Percentiles rank a stretch among this genome's conserved stretches.
Evolutionary conservation across 2,113 vertebrate genomes (phyloP).

Genomic region (Zootoca vivipara): DNA sequence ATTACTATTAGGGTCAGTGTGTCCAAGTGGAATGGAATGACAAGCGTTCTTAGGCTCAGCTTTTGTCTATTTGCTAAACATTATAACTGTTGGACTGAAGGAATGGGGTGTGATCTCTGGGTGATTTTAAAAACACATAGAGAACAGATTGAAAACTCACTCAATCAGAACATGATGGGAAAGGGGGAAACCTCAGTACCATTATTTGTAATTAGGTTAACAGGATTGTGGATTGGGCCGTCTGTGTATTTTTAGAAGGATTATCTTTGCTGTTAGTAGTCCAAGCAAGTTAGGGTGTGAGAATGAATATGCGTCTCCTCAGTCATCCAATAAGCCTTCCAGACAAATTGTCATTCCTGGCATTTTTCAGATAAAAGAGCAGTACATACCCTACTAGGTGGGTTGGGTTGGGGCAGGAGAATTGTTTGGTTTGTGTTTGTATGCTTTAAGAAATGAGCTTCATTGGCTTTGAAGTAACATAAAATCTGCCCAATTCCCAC

Average conservation of each 20-base stretch:
- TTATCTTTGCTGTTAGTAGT: neutral
- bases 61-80: neutral
- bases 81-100: neutral
- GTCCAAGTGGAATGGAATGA: neutral
- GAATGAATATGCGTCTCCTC: neutral
- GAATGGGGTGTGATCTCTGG: neutral
- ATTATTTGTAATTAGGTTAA: neutral
- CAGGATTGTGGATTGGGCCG: neutral
- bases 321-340: neutral
- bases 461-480: neutral
- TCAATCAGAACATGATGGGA: no score
- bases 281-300: neutral
- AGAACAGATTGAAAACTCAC: neutral
- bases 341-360: neutral
- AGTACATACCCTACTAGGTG: neutral
- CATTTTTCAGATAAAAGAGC: slow-evolving; percentile 1
- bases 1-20: neutral
- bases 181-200: neutral
- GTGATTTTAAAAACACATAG: neutral
- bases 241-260: slow-evolving; percentile 3
- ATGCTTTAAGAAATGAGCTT: neutral
- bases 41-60: neutral
- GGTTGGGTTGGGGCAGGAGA: neutral
- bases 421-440: neutral
- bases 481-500: neutral